Evolutionary conservation across 2,888 invertebrate species (phyloP).

Genomic region (Sinohyriopsis cumingii): DNA sequence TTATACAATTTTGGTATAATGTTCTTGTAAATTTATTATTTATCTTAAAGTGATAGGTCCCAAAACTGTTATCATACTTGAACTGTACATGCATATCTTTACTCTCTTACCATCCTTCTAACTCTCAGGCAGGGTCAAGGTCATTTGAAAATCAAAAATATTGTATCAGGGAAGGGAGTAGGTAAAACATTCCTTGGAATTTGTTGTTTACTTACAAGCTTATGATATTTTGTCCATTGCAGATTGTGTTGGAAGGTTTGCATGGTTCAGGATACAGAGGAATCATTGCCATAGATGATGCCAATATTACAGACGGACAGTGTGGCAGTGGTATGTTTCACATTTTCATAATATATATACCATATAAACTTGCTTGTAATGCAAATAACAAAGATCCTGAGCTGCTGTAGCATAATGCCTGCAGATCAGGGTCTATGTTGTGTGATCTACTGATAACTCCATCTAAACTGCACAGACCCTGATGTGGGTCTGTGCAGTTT

Average conservation of each 20-base stretch:
- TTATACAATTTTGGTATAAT: no score
- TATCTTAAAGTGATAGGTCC: no score
- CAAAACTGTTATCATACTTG: no score
- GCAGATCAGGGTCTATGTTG: background rate
- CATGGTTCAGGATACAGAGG: conserved; percentile 42
- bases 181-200: no score
- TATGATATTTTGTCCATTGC: conserved; percentile 9
- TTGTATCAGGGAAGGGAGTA: no score
- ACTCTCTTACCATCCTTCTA: no score
- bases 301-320: conserved; percentile 35
- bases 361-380: background rate
- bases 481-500: background rate
- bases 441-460: background rate
- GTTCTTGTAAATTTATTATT: no score
- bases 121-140: no score
- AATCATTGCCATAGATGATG: conserved; percentile 57
- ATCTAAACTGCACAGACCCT: no score
- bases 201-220: background rate
- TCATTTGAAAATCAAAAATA: no score
- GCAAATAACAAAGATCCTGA: background rate
- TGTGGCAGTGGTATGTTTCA: conserved; percentile 32
- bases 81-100: no score
- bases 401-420: background rate
- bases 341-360: background rate
- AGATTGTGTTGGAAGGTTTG: conserved; percentile 54